Evolutionary conservation across 2,888 invertebrate genomes (phyloP).

Genomic region (Saturnia japonica): DNA sequence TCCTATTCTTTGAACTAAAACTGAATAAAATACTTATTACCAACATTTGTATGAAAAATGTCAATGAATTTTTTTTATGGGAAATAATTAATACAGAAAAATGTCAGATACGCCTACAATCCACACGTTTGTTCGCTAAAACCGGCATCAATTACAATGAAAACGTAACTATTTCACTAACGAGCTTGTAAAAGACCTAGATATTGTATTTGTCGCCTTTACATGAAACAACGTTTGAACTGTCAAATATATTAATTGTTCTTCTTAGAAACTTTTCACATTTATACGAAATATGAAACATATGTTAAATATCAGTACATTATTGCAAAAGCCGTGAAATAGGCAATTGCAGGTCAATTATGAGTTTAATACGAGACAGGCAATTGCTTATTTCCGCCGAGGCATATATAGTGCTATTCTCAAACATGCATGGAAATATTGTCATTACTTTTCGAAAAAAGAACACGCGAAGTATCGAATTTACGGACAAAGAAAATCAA

Average conservation of each 20-base stretch:
- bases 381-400: no score
- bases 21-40: background rate
- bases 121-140: background rate
- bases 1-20: background rate
- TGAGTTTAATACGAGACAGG: no score
- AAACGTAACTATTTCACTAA: background rate
- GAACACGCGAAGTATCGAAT: no score
- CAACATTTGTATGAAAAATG: background rate
- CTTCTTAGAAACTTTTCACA: background rate
- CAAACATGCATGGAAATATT: no score
- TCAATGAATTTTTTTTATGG: no score
- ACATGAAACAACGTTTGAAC: background rate
- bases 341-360: no score
- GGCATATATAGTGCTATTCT: no score
- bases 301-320: no score
- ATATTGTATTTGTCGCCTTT: background rate
- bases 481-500: no score
- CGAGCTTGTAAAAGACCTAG: background rate
- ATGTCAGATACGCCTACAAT: background rate
- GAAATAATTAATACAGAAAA: slow-evolving; percentile 1
- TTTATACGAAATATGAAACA: no score
- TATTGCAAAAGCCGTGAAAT: no score
- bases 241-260: background rate
- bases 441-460: no score
- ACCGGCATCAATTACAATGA: background rate